These are phyloP conservation scores for Ranitomeya variabilis DNA, from an alignment of 2,113 vertebrate species.

Conservation along the genomic window DNA sequence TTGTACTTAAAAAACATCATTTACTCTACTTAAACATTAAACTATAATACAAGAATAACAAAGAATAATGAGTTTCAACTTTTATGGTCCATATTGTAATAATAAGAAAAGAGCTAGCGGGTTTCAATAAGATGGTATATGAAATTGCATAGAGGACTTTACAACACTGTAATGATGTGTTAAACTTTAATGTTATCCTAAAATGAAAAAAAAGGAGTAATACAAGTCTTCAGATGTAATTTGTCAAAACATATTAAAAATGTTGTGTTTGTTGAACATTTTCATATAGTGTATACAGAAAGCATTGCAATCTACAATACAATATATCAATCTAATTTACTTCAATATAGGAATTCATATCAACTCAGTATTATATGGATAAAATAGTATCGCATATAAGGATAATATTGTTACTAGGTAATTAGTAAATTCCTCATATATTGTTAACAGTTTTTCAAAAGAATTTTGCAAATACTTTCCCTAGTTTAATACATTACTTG, in stretches of 20 bases:
- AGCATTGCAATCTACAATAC: neutral
- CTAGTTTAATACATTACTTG: too few species aligned
- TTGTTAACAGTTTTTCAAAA: too few species aligned
- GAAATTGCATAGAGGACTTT: conserved; percentile 46
- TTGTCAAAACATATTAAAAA: conserved; percentile 47
- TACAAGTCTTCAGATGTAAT: conserved; percentile 24
- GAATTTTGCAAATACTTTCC: too few species aligned
- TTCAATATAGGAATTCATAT: neutral
- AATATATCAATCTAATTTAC: neutral
- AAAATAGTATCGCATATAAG: neutral
- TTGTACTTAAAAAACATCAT: conserved; percentile 24
- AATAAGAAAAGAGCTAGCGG: conserved; percentile 52
- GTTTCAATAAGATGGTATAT: conserved; percentile 48
- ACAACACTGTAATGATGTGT: conserved; percentile 50
- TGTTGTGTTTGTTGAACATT: conserved; percentile 10
- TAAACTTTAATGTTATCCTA: conserved; percentile 54
- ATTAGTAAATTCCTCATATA: neutral
- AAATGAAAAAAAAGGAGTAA: conserved; percentile 41
- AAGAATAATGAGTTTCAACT: conserved; percentile 46
- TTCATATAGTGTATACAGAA: neutral
- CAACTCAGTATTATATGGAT: neutral
- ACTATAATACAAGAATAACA: conserved; percentile 51
- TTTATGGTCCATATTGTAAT: conserved; percentile 49
- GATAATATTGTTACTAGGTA: neutral
- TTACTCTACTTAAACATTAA: conserved; percentile 40